Evolutionary conservation across 64 coral and sea anemone species (phyloP).

Genomic region (Dendronephthya gigantea): DNA sequence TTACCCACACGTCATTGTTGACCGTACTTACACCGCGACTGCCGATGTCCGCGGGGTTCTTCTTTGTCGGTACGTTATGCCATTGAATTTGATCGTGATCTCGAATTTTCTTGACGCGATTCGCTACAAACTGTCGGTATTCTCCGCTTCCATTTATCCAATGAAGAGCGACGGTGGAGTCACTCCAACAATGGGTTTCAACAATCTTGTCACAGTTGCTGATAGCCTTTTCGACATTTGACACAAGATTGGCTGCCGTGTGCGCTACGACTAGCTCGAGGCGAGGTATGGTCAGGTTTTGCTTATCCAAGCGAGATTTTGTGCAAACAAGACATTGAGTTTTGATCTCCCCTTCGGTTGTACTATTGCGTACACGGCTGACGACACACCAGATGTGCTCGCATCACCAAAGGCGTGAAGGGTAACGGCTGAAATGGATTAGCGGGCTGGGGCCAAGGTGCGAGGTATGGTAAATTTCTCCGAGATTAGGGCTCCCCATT

Average conservation of each 20-base stretch:
- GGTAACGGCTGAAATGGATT: background rate
- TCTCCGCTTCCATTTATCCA: too few relatives aligned
- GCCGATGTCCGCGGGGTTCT: too few relatives aligned
- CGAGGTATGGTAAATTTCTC: background rate
- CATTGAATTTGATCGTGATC: too few relatives aligned
- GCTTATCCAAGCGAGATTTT: background rate
- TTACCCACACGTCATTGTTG: too few relatives aligned
- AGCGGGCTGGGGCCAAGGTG: background rate
- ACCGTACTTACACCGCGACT: too few relatives aligned
- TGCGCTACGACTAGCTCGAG: background rate
- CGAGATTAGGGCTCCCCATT: too few relatives aligned
- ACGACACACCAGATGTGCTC: background rate
- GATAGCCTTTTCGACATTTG: background rate
- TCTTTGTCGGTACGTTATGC: too few relatives aligned
- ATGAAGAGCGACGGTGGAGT: background rate
- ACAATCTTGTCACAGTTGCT: too few relatives aligned
- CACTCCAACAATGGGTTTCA: background rate
- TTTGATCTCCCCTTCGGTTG: background rate
- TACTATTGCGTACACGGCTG: background rate
- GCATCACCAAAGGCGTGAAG: slow-evolving; percentile 1
- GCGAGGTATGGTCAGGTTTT: background rate
- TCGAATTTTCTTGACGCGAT: background rate
- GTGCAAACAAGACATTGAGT: background rate
- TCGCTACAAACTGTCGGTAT: too few relatives aligned
- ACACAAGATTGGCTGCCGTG: background rate